Conservation (phyloP, 2,113 vertebrate genomes). For the Cervus canadensis region DNA sequence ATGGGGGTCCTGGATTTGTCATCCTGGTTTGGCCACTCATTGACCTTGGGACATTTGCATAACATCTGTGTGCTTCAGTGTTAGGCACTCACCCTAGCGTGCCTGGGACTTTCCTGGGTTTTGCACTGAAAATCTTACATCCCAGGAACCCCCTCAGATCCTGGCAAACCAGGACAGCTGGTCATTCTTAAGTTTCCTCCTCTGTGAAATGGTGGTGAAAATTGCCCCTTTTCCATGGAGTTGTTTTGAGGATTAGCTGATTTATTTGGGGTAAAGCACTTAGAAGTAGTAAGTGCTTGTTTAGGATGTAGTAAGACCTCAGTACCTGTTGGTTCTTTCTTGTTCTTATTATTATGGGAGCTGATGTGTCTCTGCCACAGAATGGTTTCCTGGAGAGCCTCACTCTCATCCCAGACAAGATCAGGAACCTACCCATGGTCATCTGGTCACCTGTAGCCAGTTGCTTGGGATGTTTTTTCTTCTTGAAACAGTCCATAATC, state of each 20-base stretch:
- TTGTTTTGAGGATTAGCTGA: neutral
- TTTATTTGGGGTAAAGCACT: neutral
- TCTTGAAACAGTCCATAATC: neutral
- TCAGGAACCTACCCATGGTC: neutral
- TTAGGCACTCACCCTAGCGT: neutral
- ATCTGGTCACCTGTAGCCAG: neutral
- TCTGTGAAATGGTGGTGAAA: neutral
- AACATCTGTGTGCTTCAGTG: neutral
- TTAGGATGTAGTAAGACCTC: neutral
- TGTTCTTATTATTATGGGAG: neutral
- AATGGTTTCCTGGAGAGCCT: neutral
- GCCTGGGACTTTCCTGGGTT: neutral
- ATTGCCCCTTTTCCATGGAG: neutral
- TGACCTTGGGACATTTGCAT: neutral
- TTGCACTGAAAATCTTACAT: neutral
- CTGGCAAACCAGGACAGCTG: neutral
- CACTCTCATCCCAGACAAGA: neutral
- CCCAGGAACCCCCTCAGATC: neutral
- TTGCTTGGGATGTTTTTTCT: neutral
- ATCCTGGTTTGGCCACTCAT: neutral
- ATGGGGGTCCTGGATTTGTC: neutral
- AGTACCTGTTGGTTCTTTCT: neutral
- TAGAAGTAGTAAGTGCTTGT: neutral
- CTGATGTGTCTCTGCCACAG: neutral
- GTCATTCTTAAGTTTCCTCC: neutral